These are phyloP conservation scores for Apomyelois bistriatella DNA, from an alignment of 2,888 invertebrate species.

Conservation along the genomic window DNA sequence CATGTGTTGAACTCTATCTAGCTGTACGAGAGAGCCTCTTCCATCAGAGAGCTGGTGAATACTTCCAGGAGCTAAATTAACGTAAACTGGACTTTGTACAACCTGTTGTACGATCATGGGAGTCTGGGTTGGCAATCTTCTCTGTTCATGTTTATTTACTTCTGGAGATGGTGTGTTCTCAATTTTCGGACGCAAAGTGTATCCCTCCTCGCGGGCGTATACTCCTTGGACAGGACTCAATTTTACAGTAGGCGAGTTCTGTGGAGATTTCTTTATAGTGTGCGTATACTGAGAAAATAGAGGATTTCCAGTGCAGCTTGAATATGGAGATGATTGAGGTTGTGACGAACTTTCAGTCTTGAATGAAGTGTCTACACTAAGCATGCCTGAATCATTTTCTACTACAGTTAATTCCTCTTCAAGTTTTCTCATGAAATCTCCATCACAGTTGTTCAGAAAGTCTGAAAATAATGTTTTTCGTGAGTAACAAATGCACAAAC, in stretches of 20 bases:
- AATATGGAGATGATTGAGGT: constrained; percentile 48
- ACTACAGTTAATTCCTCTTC: constrained; percentile 64
- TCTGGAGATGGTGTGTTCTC: constrained; percentile 48
- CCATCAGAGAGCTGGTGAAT: constrained; percentile 56
- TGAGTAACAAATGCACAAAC: neutral
- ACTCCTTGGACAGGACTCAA: constrained; percentile 51
- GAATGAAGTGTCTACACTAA: constrained; percentile 53
- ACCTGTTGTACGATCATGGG: constrained; percentile 70
- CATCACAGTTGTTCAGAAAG: constrained; percentile 83
- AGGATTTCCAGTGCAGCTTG: constrained; percentile 55
- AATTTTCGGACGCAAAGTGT: constrained; percentile 43
- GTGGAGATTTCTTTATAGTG: constrained; percentile 37
- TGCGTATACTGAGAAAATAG: constrained; percentile 62
- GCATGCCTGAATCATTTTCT: constrained; percentile 50
- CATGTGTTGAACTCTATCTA: constrained; percentile 47
- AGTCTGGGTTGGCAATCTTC: constrained; percentile 37
- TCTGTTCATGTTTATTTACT: constrained; percentile 51
- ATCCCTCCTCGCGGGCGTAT: constrained; percentile 52
- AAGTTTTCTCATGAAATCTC: constrained; percentile 80
- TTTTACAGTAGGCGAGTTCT: constrained; percentile 36
- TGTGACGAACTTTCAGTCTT: constrained; percentile 43
- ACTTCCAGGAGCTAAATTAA: constrained; percentile 57
- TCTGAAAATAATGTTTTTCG: constrained; percentile 64
- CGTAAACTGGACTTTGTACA: constrained; percentile 63
- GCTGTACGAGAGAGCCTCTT: constrained; percentile 44